A percentile compares a stretch with the other conserved stretches of the same genome.
Conservation (phyloP, 1,140 invertebrate species). For the Heliconius melpomene region DNA sequence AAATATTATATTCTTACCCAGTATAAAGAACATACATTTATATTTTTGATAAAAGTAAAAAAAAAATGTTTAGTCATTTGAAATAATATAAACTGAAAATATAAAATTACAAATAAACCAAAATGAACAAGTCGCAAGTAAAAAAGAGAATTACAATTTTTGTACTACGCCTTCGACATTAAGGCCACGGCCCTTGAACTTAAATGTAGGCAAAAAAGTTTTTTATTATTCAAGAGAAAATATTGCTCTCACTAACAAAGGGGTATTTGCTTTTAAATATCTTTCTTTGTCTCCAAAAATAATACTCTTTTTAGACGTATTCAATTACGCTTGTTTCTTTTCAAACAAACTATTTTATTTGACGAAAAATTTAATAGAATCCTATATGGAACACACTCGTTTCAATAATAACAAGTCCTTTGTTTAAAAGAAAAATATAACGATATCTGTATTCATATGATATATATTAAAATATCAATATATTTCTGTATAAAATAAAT, state of each 20-base stretch:
- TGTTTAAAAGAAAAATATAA: background rate
- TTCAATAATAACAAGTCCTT: background rate
- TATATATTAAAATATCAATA: background rate
- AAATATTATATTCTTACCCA: no score
- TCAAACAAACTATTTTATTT: background rate
- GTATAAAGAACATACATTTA: background rate
- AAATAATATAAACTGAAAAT: background rate
- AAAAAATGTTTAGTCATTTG: background rate
- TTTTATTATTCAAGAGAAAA: constrained; percentile 11
- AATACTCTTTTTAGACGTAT: constrained; percentile 11
- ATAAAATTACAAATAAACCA: background rate
- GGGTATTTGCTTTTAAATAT: constrained; percentile 13
- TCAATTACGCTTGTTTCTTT: constrained; percentile 9
- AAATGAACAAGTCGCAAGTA: background rate
- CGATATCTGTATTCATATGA: background rate
- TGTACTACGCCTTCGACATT: background rate
- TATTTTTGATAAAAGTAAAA: no score
- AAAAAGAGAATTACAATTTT: constrained; percentile 3
- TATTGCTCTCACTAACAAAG: constrained; percentile 8
- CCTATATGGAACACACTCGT: background rate
- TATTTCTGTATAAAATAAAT: background rate
- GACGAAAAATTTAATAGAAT: background rate
- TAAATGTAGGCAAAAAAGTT: constrained; percentile 9
- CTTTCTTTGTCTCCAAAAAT: constrained; percentile 8
- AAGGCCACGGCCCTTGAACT: constrained; percentile 2